phyloP scores from a whole-genome alignment of 2,888 invertebrate species.

The Trypoxylon attenuatum region DNA sequence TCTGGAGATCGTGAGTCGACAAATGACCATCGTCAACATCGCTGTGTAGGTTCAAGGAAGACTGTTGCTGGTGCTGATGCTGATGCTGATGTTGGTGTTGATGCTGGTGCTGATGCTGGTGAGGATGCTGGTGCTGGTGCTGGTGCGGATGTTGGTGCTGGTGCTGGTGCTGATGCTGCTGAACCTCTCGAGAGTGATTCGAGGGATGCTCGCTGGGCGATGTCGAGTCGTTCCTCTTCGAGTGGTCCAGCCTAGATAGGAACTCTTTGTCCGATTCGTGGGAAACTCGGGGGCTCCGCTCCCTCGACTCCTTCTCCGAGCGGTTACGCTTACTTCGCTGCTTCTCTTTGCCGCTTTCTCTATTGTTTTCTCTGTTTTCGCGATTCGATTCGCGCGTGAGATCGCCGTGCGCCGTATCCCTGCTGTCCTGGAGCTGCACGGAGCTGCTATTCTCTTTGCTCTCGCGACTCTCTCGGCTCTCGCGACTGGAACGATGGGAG shows the following conservation, averaged over 20 bases:
- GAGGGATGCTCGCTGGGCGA: constrained; percentile 61
- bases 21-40: constrained; percentile 68
- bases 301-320: constrained; percentile 66
- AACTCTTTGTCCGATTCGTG: constrained; percentile 71
- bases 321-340: constrained; percentile 62
- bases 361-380: constrained; percentile 71
- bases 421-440: constrained; percentile 59
- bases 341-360: constrained; percentile 66
- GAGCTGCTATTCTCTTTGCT: constrained; percentile 50
- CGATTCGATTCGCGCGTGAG: constrained; percentile 54
- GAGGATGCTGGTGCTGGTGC: too few relatives aligned
- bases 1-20: constrained; percentile 69
- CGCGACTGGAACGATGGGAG: constrained; percentile 71
- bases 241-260: constrained; percentile 64
- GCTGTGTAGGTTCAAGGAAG: constrained; percentile 63
- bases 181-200: constrained; percentile 61
- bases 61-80: constrained; percentile 63
- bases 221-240: constrained; percentile 63
- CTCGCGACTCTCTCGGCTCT: constrained; percentile 67
- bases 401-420: constrained; percentile 54
- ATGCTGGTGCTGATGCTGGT: too few relatives aligned
- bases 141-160: too few relatives aligned
- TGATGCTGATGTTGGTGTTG: too few relatives aligned
- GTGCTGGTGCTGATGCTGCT: constrained; percentile 57
- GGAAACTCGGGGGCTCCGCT: constrained; percentile 69